Base-by-base conservation (phyloP, 2,888 invertebrate genomes). In the Nudaria mundana region DNA sequence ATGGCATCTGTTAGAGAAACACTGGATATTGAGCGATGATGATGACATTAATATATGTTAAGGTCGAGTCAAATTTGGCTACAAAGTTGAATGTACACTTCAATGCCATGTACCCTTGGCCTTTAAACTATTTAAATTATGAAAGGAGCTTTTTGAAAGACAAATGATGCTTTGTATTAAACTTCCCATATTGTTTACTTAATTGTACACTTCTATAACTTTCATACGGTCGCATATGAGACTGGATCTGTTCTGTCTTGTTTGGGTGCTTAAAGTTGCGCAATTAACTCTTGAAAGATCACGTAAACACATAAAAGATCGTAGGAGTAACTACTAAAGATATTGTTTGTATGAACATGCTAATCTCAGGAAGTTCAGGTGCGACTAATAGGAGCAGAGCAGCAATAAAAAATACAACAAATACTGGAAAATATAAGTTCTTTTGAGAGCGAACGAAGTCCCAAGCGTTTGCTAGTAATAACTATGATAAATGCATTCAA, bases 11-110 rank as follows among this genome's bases (percentile, higher is more conserved):
- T 31, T 37, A 41, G 32, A 18, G 23, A 20, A 22, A 30, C 15
- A 16, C 14, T 39, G 31, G 10, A 32, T 31, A 36, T 32, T 20
- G 32, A 41, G 26, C 28, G 13, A 28, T 28, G 33, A 34, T 36
- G 36, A 32, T 42, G 37, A 33, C 33, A 28, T 37, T 41, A 31
- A 41, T 23, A 24, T 37, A 36, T 31, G 37, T 30, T 37, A 37
- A 37, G 42, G 37, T 26, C 32, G 18, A 30, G 10, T 26, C 14
- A 25, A 15, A 28, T 42, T 44, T 39, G 34, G 35, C 36, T 28
- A n/a, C 44, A 30, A 49, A 57, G 46, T 57, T 55, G 46, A 55
- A 53, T 32, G 50, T 26, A 30, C 16, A 13, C 18, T 31, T 28
- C 10, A 35, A 31, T 33, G 26, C 23, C 20, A 23, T 13, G 6